Base-by-base conservation (phyloP, 1,140 invertebrate species). In the Telenomus remus region DNA sequence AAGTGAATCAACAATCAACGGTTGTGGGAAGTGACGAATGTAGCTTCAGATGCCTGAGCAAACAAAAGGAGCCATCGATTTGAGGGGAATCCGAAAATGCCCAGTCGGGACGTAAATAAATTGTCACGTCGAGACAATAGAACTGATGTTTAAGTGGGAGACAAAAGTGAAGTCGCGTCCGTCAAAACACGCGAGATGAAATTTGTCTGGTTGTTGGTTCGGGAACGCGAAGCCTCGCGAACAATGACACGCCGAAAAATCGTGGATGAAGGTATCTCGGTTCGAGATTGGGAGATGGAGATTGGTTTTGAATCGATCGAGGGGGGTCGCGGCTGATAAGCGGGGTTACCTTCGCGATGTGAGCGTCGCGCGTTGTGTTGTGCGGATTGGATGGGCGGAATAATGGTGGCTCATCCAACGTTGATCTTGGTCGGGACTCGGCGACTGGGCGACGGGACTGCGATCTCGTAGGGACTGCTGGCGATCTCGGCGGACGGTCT, bases 321-420 rank as follows among this genome's bases (percentile, higher is more conserved):
- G 47, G 11, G 15, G 19, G 27, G 16, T 16, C 16, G n/a, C 47
- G 47, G 19, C 2, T 27, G 19, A 27, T 27, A 50, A 35, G 27
- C 34, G 48, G 12, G 27, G 39, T 66, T 72, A 72, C 69, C 69
- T 72, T 27, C 46, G 50, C 12, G 65, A 57, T 59, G 54, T 12
- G 46, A 53, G 53, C 42, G 69, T 64, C 33, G 53, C 43, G 43
- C 55, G 49, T 60, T 46, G 5, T 51, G n/a, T n/a, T n/a, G n/a
- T 71, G 42, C 53, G 48, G 44, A 59, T 64, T 72, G 59, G 59
- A 50, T 33, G 53, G 60, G 59, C 60, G 69, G 44, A 53, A 64
- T 64, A 64, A 72, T 72, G 69, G 69, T 51, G 53, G 59, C 69
- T 72, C 59, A 64, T 72, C 53, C 59, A 63, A 72, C 69, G 60